phyloP scores from a whole-genome alignment of 2,113 vertebrate species.

The Crocuta crocuta region DNA sequence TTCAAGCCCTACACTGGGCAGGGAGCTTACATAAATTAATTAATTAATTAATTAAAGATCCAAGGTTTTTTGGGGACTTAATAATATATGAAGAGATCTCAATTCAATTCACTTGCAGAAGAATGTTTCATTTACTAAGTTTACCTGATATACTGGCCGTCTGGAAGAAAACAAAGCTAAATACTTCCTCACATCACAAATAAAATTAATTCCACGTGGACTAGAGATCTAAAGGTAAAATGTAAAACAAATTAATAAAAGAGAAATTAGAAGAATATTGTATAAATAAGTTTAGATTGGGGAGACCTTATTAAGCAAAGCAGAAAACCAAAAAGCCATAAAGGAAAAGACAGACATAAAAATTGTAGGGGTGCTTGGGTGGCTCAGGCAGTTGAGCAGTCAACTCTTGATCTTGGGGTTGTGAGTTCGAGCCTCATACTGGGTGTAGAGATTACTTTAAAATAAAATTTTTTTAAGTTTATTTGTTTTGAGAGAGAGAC shows the following conservation, averaged over 20 bases:
- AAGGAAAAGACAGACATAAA: not conserved
- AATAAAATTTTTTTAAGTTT: no score
- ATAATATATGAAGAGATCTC: not conserved
- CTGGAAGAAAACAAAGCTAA: not conserved
- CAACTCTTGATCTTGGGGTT: no score
- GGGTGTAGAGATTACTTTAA: no score
- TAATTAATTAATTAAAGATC: no score
- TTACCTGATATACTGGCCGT: not conserved
- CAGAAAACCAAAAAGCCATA: not conserved
- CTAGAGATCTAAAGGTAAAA: not conserved
- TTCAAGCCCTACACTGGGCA: no score
- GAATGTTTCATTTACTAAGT: not conserved
- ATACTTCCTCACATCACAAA: not conserved
- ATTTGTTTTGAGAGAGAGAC: no score
- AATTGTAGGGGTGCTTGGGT: not conserved
- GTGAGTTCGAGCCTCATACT: no score
- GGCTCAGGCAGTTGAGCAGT: not conserved
- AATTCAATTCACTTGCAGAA: not conserved
- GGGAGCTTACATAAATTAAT: no score
- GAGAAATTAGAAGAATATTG: not conserved
- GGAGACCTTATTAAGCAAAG: not conserved
- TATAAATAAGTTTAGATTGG: not conserved
- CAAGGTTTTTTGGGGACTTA: not conserved
- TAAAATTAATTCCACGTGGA: not conserved
- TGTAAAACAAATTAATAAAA: constrained; percentile 12